phyloP scores from a whole-genome alignment of 2,797 vertebrate genomes.

The Alcedo quadribrachys region DNA sequence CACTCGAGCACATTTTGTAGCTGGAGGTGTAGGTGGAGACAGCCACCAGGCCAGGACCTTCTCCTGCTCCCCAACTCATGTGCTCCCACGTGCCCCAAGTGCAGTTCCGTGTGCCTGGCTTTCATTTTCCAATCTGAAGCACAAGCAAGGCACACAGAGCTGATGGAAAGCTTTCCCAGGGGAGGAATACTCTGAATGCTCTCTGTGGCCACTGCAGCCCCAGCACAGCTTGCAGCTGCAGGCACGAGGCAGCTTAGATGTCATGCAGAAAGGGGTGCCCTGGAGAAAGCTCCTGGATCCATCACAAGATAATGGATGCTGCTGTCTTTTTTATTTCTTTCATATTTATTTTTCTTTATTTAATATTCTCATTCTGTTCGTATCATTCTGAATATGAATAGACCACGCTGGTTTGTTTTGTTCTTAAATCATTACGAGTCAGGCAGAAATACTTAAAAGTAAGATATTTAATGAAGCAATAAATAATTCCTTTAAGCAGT shows the following conservation, averaged over 20 bases:
- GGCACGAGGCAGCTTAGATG: background rate
- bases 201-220: background rate
- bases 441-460: background rate
- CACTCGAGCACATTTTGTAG: background rate
- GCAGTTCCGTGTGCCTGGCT: background rate
- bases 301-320: fast-evolving
- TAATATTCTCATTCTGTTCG: background rate
- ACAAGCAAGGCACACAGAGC: background rate
- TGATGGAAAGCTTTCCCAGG: background rate
- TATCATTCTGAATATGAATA: background rate
- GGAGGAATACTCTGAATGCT: background rate
- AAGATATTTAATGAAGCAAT: background rate
- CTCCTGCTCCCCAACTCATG: background rate
- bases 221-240: background rate
- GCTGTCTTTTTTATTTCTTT: background rate
- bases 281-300: background rate
- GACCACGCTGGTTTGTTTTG: background rate
- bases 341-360: background rate
- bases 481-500: background rate
- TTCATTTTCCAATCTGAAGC: background rate
- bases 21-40: background rate
- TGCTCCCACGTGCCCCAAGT: background rate
- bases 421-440: background rate
- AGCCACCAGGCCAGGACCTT: background rate
- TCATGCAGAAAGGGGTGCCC: background rate